These are phyloP conservation scores for Chloroceryle amazona DNA, from an alignment of 2,797 vertebrate genomes.

Conservation along the genomic window DNA sequence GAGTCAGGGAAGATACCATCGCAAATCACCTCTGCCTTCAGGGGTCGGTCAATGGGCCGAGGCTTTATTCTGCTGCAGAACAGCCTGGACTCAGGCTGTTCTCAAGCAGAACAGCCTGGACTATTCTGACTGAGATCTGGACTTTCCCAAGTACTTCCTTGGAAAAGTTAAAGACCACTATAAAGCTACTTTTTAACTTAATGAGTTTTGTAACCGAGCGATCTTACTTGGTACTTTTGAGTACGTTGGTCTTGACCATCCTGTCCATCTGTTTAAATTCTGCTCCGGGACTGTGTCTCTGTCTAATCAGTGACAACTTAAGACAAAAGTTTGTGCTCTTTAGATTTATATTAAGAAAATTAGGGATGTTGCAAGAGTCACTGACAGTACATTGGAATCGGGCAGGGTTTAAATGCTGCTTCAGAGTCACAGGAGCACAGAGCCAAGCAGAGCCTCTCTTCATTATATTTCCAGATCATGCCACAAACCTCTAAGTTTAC, in stretches of 20 bases:
- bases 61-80: too few relatives aligned
- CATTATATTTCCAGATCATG: not conserved
- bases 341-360: not conserved
- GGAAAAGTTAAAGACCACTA: too few relatives aligned
- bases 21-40: too few relatives aligned
- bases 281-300: not conserved
- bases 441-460: not conserved
- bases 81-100: too few relatives aligned
- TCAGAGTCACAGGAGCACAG: not conserved
- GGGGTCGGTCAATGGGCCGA: too few relatives aligned
- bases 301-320: not conserved
- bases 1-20: too few relatives aligned
- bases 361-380: not conserved
- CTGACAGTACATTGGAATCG: not conserved
- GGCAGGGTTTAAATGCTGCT: not conserved
- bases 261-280: not conserved
- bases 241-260: not conserved
- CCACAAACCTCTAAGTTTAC: not conserved
- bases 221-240: not conserved
- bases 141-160: too few relatives aligned
- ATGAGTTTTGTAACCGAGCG: too few relatives aligned
- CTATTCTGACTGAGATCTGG: too few relatives aligned
- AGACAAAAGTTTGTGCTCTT: not conserved
- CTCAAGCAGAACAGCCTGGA: too few relatives aligned
- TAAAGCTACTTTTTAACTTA: too few relatives aligned